Conservation (phyloP, 2,113 vertebrate genomes). For the Narcine bancroftii region DNA sequence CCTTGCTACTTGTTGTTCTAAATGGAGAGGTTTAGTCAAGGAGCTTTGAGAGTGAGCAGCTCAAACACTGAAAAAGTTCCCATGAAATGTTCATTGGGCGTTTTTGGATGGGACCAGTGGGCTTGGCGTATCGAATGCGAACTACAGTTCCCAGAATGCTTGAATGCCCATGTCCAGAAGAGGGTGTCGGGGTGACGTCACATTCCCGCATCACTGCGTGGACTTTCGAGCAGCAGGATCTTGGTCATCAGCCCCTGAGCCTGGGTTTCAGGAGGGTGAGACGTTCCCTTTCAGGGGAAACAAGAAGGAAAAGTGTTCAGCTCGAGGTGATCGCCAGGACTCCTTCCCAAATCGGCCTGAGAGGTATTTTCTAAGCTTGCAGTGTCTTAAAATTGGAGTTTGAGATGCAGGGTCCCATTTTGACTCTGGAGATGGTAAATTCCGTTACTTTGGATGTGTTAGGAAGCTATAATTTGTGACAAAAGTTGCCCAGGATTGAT, state of each 20-base stretch:
- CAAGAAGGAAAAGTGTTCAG: not conserved
- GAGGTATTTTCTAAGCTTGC: not conserved
- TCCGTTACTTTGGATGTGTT: not conserved
- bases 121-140: not conserved
- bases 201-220: constrained; percentile 34
- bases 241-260: not conserved
- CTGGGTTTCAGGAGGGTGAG: not conserved
- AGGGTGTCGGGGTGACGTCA: not conserved
- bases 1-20: too few relatives aligned
- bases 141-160: constrained; percentile 22
- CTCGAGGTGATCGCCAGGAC: not conserved
- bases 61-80: not conserved
- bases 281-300: not conserved
- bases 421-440: not conserved
- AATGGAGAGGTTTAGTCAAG: not conserved
- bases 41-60: not conserved
- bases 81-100: not conserved
- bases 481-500: not conserved
- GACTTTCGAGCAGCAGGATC: not conserved
- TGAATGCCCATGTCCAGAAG: not conserved
- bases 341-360: not conserved
- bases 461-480: not conserved
- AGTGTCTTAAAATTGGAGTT: not conserved
- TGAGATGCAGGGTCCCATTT: not conserved
- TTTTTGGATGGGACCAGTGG: not conserved